phyloP scores from a whole-genome alignment of 23 tunicate genomes.

The Oikopleura vanhoeffeni region DNA sequence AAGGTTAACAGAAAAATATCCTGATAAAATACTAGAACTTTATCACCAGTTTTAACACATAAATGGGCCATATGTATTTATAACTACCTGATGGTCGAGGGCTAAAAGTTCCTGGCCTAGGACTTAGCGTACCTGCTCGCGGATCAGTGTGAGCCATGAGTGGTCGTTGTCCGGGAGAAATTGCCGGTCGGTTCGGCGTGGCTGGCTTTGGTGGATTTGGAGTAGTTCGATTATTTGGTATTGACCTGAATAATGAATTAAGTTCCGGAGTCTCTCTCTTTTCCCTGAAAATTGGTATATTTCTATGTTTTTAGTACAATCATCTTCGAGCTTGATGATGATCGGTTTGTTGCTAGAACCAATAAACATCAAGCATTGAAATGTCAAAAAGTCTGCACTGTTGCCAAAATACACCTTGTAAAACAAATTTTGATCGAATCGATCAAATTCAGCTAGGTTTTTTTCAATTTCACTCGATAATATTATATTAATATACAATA shows the following conservation, averaged over 20 bases:
- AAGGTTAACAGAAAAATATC: not conserved
- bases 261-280: too few relatives aligned
- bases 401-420: too few relatives aligned
- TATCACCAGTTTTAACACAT: not conserved
- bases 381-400: too few relatives aligned
- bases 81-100: slow-evolving; percentile 6
- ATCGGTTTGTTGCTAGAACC: too few relatives aligned
- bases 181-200: not conserved
- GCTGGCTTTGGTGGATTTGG: not conserved
- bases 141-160: not conserved
- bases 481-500: too few relatives aligned
- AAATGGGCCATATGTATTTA: not conserved
- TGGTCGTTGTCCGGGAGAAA: slow-evolving; percentile 7
- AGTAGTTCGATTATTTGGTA: not conserved
- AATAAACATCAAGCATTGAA: too few relatives aligned
- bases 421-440: too few relatives aligned
- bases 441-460: too few relatives aligned
- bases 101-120: not conserved
- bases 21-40: not conserved
- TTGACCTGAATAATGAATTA: not conserved
- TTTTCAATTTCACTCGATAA: too few relatives aligned
- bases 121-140: slow-evolving; percentile 2
- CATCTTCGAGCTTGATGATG: too few relatives aligned
- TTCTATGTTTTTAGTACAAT: too few relatives aligned
- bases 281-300: too few relatives aligned